Evolutionary conservation across 2,113 vertebrate species (phyloP).

Genomic region (Notarius lentiginosus): DNA sequence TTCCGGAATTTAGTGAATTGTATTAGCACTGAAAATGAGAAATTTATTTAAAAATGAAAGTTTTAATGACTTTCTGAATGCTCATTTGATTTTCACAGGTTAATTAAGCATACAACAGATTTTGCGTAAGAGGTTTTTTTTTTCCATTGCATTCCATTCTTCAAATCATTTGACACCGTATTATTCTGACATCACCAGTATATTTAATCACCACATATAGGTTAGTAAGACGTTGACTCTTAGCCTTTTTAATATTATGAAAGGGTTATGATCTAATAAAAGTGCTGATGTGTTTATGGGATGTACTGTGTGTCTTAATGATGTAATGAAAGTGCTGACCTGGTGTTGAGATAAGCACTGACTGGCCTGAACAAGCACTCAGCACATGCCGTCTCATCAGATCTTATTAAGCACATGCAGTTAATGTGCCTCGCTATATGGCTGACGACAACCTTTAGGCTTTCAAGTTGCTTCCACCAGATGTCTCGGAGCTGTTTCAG

Average conservation of each 20-base stretch:
- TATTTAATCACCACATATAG: neutral
- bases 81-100: neutral
- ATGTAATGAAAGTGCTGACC: constrained; percentile 25
- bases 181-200: neutral
- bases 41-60: neutral
- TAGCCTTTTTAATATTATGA: neutral
- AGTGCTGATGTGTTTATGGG: constrained; percentile 9
- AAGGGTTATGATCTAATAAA: neutral
- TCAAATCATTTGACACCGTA: neutral
- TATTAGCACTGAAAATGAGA: neutral
- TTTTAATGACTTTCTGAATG: neutral
- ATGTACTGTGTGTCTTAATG: neutral
- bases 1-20: neutral
- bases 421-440: neutral
- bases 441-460: neutral
- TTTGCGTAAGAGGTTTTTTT: neutral
- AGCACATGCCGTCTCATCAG: constrained; percentile 28
- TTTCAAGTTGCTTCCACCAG: neutral
- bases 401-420: constrained; percentile 16
- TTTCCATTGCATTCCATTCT: neutral
- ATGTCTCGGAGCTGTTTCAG: neutral
- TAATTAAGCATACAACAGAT: neutral
- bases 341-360: neutral
- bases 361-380: neutral
- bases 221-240: neutral